Evolutionary conservation across 2,797 vertebrate genomes (phyloP).

Genomic region (Gorsachius magnificus): DNA sequence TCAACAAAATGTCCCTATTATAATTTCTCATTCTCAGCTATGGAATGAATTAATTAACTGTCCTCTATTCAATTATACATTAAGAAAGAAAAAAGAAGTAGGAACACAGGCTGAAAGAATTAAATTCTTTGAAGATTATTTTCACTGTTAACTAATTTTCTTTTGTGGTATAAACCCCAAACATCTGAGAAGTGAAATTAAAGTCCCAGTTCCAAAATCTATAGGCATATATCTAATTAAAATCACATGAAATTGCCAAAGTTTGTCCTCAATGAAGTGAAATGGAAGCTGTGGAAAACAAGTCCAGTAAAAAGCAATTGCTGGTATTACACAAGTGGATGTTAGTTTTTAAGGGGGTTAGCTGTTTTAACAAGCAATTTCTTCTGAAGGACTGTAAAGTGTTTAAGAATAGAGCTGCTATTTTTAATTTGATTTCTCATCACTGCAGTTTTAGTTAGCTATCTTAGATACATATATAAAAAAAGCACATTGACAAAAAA

Average conservation of each 20-base stretch:
- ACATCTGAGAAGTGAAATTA: constrained; percentile 6
- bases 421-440: constrained; percentile 21
- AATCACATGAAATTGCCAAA: background rate
- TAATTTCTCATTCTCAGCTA: background rate
- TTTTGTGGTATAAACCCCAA: background rate
- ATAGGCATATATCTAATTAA: background rate
- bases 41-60: background rate
- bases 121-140: constrained; percentile 28
- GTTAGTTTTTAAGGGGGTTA: background rate
- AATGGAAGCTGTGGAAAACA: background rate
- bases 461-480: background rate
- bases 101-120: background rate
- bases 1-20: background rate
- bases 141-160: background rate
- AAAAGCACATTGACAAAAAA: constrained; percentile 36
- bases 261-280: background rate
- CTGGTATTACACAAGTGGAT: background rate
- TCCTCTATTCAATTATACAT: background rate
- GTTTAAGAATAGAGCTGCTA: background rate
- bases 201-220: background rate
- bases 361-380: background rate
- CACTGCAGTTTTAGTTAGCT: background rate
- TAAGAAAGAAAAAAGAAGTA: background rate
- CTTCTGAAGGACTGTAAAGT: background rate
- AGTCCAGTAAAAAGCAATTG: background rate